phyloP scores from a whole-genome alignment of 1,140 invertebrate genomes.

The Drosophila sp. region DNA sequence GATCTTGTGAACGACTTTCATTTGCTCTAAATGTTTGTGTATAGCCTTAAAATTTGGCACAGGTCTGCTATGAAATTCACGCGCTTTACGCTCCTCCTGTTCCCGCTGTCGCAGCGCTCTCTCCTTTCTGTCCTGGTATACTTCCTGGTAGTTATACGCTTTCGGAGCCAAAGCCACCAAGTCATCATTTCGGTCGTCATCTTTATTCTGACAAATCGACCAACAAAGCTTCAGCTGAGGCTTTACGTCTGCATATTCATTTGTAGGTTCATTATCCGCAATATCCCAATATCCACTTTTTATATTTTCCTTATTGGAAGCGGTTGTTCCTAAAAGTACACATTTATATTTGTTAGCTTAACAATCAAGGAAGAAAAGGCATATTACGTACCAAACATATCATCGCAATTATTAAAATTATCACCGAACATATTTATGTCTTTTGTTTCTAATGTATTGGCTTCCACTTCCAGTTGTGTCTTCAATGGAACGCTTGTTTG shows the following conservation, averaged over 20 bases:
- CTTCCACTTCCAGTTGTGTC: background rate
- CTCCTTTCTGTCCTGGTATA: slow-evolving; percentile 64
- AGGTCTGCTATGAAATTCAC: slow-evolving; percentile 73
- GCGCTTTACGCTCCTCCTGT: slow-evolving; percentile 70
- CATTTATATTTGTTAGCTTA: too few species aligned
- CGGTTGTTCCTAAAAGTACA: too few species aligned
- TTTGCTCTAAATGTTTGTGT: slow-evolving; percentile 53
- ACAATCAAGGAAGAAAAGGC: too few species aligned
- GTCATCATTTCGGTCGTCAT: background rate
- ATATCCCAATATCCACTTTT: too few species aligned
- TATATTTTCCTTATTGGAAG: too few species aligned
- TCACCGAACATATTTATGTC: too few species aligned
- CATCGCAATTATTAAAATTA: too few species aligned
- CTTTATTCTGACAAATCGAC: slow-evolving; percentile 11
- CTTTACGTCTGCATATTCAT: background rate
- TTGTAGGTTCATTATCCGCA: too few species aligned
- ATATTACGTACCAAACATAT: too few species aligned
- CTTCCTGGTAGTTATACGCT: slow-evolving; percentile 52
- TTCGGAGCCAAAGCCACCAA: slow-evolving; percentile 19
- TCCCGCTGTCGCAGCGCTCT: slow-evolving; percentile 39
- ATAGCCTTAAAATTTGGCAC: slow-evolving; percentile 69
- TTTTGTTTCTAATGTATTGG: too few species aligned
- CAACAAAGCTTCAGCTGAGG: slow-evolving; percentile 44
- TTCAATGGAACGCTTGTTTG: background rate
- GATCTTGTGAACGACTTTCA: slow-evolving; percentile 50